Percentiles rank a stretch among this genome's conserved stretches.
Conservation (phyloP, 2,113 vertebrate genomes). For the Takifugu bimaculatus region DNA sequence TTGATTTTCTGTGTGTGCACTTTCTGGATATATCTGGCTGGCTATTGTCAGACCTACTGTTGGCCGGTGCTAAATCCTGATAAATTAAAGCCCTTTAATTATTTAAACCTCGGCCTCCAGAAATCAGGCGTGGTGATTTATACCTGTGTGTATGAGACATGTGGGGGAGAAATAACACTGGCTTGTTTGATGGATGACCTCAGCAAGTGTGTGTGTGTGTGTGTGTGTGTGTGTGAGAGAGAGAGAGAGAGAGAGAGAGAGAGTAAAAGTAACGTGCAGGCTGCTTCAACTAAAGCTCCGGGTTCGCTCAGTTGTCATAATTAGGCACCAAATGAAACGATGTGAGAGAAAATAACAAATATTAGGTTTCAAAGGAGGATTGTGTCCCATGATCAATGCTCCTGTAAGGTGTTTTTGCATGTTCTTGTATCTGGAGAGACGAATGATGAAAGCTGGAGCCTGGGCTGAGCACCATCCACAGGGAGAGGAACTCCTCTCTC, state of each 20-base stretch:
- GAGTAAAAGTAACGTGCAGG: slow-evolving; percentile 24
- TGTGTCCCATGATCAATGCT: slow-evolving; percentile 13
- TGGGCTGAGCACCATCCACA: slow-evolving; percentile 52
- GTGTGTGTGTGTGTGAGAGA: not conserved
- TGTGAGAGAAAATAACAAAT: not conserved
- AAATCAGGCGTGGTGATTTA: slow-evolving; percentile 70
- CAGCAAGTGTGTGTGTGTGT: slow-evolving; percentile 4
- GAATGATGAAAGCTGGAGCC: slow-evolving; percentile 57
- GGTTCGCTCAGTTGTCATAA: slow-evolving; percentile 27
- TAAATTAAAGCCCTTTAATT: slow-evolving; percentile 79
- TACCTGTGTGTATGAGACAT: slow-evolving; percentile 61
- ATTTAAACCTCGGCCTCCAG: slow-evolving; percentile 72
- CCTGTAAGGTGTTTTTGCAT: slow-evolving; percentile 27
- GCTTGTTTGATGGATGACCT: slow-evolving; percentile 61
- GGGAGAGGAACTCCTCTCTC: slow-evolving; percentile 53
- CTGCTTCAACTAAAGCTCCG: slow-evolving; percentile 4
- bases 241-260: slow-evolving; percentile 7
- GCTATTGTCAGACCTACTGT: slow-evolving; percentile 59
- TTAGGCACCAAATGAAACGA: not conserved
- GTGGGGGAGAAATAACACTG: slow-evolving; percentile 62
- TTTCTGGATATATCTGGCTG: slow-evolving; percentile 29
- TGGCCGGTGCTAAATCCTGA: slow-evolving; percentile 69
- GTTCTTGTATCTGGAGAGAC: slow-evolving; percentile 10
- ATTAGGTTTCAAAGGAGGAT: slow-evolving; percentile 15
- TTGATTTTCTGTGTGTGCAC: slow-evolving; percentile 37